These are phyloP conservation scores for Rhagologus leucostigma DNA, from an alignment of 2,113 vertebrate species.

Conservation along the genomic window DNA sequence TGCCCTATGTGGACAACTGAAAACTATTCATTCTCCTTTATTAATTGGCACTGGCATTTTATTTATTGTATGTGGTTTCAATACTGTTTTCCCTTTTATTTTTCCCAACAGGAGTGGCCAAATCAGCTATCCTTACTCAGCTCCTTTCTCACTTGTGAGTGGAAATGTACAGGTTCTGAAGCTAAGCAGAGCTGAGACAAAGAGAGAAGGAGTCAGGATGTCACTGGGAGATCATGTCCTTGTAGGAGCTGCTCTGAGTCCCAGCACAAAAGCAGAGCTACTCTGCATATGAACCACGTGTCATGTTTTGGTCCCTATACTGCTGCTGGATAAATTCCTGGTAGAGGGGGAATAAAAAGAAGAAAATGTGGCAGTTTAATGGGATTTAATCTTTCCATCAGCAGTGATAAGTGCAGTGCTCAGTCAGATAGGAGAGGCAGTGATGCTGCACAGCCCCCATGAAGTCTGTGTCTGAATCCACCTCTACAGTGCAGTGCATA, in stretches of 20 bases:
- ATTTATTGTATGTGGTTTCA: not conserved
- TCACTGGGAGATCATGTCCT: not conserved
- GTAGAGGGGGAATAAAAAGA: not conserved
- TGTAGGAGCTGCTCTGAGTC: not conserved
- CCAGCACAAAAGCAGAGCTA: not conserved
- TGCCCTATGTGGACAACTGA: not conserved
- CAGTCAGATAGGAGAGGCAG: not conserved
- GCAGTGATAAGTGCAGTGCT: not conserved
- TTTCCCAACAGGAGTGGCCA: not conserved
- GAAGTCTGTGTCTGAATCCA: not conserved
- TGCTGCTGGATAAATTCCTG: not conserved
- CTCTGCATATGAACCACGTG: too few relatives aligned
- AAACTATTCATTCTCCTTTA: not conserved
- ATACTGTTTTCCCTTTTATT: not conserved
- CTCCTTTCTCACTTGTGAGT: not conserved
- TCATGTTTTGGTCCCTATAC: not conserved
- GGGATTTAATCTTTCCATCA: not conserved
- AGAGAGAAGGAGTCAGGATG: not conserved
- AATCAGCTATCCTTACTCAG: not conserved
- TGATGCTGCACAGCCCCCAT: not conserved
- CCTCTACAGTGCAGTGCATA: not conserved
- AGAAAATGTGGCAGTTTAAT: not conserved
- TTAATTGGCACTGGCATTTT: not conserved
- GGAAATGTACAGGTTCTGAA: conserved; percentile 26
- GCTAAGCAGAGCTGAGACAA: not conserved